These are phyloP conservation scores for Lamellibrachia luymesi DNA, from an alignment of 1,140 invertebrate genomes.

Conservation along the genomic window DNA sequence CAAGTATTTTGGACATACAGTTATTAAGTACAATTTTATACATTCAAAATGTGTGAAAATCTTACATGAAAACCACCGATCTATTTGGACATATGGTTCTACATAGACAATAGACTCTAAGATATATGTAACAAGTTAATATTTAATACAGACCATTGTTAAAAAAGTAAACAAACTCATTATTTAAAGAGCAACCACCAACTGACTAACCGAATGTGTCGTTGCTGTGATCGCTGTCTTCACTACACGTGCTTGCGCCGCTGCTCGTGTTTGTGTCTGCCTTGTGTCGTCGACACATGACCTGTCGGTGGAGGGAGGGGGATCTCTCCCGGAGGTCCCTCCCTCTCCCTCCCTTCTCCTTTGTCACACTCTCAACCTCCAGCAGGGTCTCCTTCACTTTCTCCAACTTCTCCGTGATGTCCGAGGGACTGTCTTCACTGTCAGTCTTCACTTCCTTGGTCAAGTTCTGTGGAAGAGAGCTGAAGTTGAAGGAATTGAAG, in stretches of 20 bases:
- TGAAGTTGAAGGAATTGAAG: too few species aligned
- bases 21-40: too few species aligned
- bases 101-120: too few species aligned
- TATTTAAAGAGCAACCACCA: not conserved
- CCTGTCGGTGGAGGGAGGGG: constrained; percentile 28
- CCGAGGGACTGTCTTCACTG: constrained; percentile 72
- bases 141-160: too few species aligned
- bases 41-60: too few species aligned
- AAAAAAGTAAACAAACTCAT: too few species aligned
- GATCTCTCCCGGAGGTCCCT: constrained; percentile 33
- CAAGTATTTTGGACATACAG: too few species aligned
- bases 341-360: constrained; percentile 36
- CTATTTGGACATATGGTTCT: too few species aligned
- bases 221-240: constrained; percentile 79
- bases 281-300: not conserved
- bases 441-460: constrained; percentile 65
- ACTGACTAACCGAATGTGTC: constrained; percentile 87
- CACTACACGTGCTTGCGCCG: constrained; percentile 53
- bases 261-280: constrained; percentile 63
- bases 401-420: constrained; percentile 62
- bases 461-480: too few species aligned
- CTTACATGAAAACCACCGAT: too few species aligned
- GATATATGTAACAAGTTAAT: too few species aligned
- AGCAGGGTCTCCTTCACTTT: constrained; percentile 57
- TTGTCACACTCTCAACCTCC: constrained; percentile 46